A percentile compares a stretch with the other conserved stretches of the same genome.
These are phyloP conservation scores for Choloepus didactylus DNA, from an alignment of 2,797 vertebrate species.

Conservation along the genomic window DNA sequence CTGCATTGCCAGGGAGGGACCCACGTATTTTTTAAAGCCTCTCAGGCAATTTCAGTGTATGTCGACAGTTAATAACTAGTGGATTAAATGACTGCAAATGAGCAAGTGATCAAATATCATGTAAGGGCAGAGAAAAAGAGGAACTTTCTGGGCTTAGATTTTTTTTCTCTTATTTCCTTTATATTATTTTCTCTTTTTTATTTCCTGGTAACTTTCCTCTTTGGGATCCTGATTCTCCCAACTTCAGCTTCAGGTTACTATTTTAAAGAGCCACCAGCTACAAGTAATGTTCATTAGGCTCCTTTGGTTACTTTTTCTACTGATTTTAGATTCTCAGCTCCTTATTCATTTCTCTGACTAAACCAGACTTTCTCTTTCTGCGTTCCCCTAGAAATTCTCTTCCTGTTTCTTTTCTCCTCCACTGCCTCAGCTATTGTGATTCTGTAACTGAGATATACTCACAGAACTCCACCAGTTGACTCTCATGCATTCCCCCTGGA, in stretches of 20 bases:
- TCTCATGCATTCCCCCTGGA: neutral
- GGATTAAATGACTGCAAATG: neutral
- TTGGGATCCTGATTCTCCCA: neutral
- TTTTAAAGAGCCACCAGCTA: neutral
- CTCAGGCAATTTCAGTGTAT: neutral
- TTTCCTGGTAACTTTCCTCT: neutral
- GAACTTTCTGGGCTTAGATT: neutral
- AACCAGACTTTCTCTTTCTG: neutral
- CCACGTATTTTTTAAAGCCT: neutral
- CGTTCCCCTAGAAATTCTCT: neutral
- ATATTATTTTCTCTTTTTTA: neutral
- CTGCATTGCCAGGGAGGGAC: too few species aligned
- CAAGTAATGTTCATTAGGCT: neutral
- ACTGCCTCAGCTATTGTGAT: neutral
- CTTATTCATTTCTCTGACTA: neutral
- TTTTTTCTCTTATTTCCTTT: neutral
- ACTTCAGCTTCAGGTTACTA: neutral
- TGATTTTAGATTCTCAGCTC: neutral
- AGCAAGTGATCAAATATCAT: neutral
- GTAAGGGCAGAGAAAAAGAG: neutral
- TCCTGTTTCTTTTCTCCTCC: neutral
- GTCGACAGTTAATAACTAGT: neutral
- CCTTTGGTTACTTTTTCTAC: neutral
- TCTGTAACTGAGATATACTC: neutral
- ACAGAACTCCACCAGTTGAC: neutral